These are phyloP conservation scores for Didymodactylos carnosus DNA, from an alignment of 2,888 invertebrate species.

Conservation along the genomic window DNA sequence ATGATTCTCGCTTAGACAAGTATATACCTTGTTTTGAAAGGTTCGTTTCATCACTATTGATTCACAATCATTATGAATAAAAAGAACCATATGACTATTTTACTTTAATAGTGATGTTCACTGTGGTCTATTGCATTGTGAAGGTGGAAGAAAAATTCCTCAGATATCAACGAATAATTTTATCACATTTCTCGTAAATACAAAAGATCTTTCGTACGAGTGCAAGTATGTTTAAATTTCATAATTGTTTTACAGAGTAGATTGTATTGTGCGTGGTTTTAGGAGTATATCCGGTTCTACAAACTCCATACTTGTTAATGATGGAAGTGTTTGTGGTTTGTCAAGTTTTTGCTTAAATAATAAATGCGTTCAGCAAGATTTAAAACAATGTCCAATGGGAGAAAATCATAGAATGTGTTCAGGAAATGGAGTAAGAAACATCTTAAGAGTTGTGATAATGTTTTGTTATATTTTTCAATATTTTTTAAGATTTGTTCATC, in stretches of 20 bases:
- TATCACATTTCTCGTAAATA: background rate
- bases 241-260: background rate
- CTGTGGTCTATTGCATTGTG: slow-evolving; percentile 85
- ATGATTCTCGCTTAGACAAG: slow-evolving; percentile 23
- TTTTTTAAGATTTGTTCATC: background rate
- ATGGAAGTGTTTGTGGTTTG: background rate
- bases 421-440: background rate
- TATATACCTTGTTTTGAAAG: background rate
- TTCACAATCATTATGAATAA: background rate
- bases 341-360: background rate
- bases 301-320: background rate
- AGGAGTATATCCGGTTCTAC: background rate
- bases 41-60: background rate
- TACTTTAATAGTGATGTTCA: slow-evolving; percentile 51
- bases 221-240: background rate
- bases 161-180: background rate
- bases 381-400: background rate
- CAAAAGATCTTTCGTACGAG: background rate
- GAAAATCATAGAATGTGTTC: background rate
- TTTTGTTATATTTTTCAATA: no score
- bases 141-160: slow-evolving; percentile 45
- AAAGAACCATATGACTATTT: background rate
- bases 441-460: background rate
- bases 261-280: background rate
- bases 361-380: background rate